phyloP scores from a whole-genome alignment of 2,888 invertebrate genomes.

The Coleophora deauratella region DNA sequence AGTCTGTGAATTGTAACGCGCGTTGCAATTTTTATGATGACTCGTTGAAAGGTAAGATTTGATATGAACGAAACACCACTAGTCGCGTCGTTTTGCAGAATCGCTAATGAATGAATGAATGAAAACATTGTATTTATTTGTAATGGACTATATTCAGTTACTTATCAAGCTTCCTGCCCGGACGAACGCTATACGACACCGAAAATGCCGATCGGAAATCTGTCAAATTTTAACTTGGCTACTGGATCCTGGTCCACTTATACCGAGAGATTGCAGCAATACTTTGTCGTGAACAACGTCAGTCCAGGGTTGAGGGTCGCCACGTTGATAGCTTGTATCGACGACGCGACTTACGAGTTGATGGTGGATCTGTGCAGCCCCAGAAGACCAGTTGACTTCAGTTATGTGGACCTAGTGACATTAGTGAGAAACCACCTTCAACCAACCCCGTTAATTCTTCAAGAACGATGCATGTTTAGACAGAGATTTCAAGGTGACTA shows the following conservation, averaged over 20 bases:
- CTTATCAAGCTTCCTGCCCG: too few relatives aligned
- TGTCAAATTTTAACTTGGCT: not conserved
- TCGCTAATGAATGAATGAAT: too few relatives aligned
- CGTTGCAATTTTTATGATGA: constrained; percentile 18
- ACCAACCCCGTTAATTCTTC: not conserved
- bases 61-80: too few relatives aligned
- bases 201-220: constrained; percentile 3
- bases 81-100: too few relatives aligned
- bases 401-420: constrained; percentile 1
- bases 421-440: constrained; percentile 4
- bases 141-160: not conserved
- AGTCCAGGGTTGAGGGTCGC: constrained; percentile 1
- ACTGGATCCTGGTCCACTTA: constrained; percentile 5
- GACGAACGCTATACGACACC: not conserved
- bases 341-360: constrained; percentile 4
- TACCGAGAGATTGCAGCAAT: constrained; percentile 5
- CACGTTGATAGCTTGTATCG: constrained; percentile 4
- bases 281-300: constrained; percentile 6
- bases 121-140: too few relatives aligned
- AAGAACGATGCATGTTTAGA: constrained; percentile 2
- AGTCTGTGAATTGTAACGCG: constrained; percentile 11
- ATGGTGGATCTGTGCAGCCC: constrained; percentile 7
- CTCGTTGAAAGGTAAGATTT: constrained; percentile 6
- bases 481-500: not conserved
- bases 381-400: not conserved